Evolutionary conservation across 2,888 invertebrate species (phyloP).

Genomic region (Machimus rusticus): DNA sequence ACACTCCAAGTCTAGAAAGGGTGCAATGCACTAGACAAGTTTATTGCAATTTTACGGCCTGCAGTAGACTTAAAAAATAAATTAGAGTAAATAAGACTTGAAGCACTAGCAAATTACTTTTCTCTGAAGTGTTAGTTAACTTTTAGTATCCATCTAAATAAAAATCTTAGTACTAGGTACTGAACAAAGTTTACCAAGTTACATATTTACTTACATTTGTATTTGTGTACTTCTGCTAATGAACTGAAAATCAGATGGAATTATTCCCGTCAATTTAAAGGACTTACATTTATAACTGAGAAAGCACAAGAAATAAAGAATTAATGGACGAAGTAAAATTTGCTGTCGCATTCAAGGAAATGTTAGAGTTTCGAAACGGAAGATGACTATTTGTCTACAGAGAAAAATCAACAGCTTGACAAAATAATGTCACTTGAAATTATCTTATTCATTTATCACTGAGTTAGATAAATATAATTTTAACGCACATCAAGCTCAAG

Average conservation of each 20-base stretch:
- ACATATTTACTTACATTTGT: neutral
- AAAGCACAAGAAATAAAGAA: neutral
- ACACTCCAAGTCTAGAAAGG: neutral
- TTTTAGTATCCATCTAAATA: neutral
- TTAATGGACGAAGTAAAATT: neutral
- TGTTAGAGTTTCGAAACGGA: neutral
- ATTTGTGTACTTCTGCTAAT: neutral
- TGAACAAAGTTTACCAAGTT: neutral
- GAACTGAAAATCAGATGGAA: too few relatives aligned
- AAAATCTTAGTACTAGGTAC: neutral
- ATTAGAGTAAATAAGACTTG: neutral
- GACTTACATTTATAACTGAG: too few relatives aligned
- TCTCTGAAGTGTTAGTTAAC: neutral
- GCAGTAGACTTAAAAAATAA: neutral
- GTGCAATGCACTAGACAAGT: neutral
- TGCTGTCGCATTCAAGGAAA: neutral
- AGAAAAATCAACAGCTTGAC: neutral
- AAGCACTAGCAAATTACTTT: neutral
- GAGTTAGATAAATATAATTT: neutral
- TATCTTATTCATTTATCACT: neutral
- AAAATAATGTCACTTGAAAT: neutral
- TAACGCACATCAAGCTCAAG: neutral
- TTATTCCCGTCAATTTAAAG: neutral
- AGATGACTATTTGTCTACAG: neutral
- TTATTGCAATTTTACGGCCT: neutral